Base-by-base conservation (phyloP, 2,797 vertebrate species). In the Acomys russatus region DNA sequence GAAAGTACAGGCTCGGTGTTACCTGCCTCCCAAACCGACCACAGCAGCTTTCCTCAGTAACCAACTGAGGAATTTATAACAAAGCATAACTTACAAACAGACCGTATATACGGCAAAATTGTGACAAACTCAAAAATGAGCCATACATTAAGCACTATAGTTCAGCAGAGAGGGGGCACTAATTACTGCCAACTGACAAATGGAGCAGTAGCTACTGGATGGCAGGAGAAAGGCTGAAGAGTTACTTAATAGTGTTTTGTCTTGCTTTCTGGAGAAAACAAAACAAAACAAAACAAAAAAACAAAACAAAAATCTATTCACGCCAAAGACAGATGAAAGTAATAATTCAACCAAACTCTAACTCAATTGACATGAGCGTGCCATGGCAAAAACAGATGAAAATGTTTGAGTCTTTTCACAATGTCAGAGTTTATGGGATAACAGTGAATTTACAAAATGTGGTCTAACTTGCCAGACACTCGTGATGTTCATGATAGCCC, bases 121-220 rank as follows among this genome's bases (percentile, higher is more conserved):
- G 6, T 49, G 56, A 91, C 54, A 14, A 74, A 33, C 49, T 56
- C 44, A 14, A 38, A 54, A 88, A 23, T 14, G 23, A 23, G 66
- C 17, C n/a, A 33, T 59, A n/a, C 9, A n/a, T 3, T 73, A 83
- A 28, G 35, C 23, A 3, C 33, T 77, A 1, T 73, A 38, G n/a
- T 3, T 83, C 44, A 44, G 54, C 28, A n/a, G 15, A 77, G 12
- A 4, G 5, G 22, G 22, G 17, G 5, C 20, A 83, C 44, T 17
- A 59, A 88, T 63, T 17, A 33, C 10, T 1, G 38, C 38, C 71
- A 23, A 74, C 2, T 9, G 74, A 76, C 0, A 68, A 23, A 79
- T 4, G 7, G 25, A 88, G 54, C 70, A 56, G 17, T 3, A 15
- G 0, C 1, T 17, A 20, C 10, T 1, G 9, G 1, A n/a, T 8